phyloP scores from a whole-genome alignment of 2,113 vertebrate genomes.

The Pelmatolapia mariae region DNA sequence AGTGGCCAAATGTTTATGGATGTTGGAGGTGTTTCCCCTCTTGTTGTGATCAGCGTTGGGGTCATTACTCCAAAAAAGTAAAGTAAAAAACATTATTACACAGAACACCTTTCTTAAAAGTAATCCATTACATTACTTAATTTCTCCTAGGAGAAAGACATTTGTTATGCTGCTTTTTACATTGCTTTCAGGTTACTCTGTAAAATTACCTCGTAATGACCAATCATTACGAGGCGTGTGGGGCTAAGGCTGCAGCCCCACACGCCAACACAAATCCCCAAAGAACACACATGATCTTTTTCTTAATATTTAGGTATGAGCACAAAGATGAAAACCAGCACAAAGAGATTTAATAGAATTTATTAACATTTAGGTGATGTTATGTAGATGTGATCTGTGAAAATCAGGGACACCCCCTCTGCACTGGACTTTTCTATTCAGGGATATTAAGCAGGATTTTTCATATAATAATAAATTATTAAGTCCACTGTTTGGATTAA shows the following conservation, averaged over 20 bases:
- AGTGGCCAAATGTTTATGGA: too few relatives aligned
- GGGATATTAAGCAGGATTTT: neutral
- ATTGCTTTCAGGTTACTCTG: too few relatives aligned
- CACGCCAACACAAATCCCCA: neutral
- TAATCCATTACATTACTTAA: too few relatives aligned
- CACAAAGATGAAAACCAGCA: neutral
- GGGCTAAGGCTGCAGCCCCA: neutral
- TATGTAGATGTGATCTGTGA: neutral
- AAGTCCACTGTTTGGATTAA: neutral
- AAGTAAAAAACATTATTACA: too few relatives aligned
- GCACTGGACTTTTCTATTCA: neutral
- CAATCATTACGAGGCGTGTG: neutral
- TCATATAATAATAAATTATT: neutral
- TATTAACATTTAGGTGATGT: neutral
- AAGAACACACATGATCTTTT: rapidly evolving
- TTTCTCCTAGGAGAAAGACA: too few relatives aligned
- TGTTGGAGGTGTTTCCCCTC: too few relatives aligned
- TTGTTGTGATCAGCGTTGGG: too few relatives aligned
- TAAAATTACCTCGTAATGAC: rapidly evolving
- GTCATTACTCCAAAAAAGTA: too few relatives aligned
- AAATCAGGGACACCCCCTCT: neutral
- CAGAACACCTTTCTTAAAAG: too few relatives aligned
- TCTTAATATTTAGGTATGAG: neutral
- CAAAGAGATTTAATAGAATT: neutral
- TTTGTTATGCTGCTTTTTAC: too few relatives aligned